phyloP scores from a whole-genome alignment of 2,888 invertebrate species.

The Sinohyriopsis cumingii region DNA sequence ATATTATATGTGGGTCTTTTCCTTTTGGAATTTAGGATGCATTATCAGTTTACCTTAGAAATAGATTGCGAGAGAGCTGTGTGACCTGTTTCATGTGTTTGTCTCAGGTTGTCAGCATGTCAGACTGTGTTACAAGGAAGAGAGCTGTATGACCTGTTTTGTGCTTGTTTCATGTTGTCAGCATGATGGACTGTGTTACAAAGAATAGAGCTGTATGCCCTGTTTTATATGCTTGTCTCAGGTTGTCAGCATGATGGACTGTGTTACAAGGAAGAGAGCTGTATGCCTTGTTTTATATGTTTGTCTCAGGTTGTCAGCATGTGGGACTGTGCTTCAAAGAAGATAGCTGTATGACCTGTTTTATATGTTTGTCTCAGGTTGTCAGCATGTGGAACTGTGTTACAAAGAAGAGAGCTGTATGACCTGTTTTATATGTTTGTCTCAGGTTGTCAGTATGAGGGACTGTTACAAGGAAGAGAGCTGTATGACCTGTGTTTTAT shows the following conservation, averaged over 20 bases:
- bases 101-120: slow-evolving; percentile 49
- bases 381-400: slow-evolving; percentile 4
- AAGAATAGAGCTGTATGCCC: neutral
- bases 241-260: slow-evolving; percentile 49
- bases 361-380: slow-evolving; percentile 35
- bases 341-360: neutral
- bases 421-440: slow-evolving; percentile 1
- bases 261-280: neutral
- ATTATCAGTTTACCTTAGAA: no score
- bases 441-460: slow-evolving; percentile 52
- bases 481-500: no score
- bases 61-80: neutral
- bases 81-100: slow-evolving; percentile 1
- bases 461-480: slow-evolving; percentile 5
- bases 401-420: neutral
- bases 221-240: slow-evolving; percentile 15
- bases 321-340: neutral
- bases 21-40: no score
- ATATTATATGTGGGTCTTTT: no score
- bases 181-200: neutral
- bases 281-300: neutral
- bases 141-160: neutral
- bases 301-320: neutral
- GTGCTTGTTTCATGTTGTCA: neutral
- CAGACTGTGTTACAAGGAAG: slow-evolving; percentile 11